Evolutionary conservation across 2,113 vertebrate species (phyloP).

Genomic region (Pterocles burchelli): DNA sequence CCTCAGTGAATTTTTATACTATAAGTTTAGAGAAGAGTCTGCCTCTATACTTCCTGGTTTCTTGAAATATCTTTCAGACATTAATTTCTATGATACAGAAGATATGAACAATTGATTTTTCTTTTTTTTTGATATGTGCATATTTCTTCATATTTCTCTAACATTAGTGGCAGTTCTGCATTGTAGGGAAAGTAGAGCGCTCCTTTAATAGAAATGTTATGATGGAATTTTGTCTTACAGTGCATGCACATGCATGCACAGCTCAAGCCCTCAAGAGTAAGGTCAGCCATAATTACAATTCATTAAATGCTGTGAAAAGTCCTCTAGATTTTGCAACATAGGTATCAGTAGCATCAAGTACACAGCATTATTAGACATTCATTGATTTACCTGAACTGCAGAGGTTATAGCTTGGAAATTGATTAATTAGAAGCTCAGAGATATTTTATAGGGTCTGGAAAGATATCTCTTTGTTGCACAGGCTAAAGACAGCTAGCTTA

Average conservation of each 20-base stretch:
- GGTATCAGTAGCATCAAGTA: neutral
- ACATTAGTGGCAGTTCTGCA: neutral
- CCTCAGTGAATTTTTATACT: neutral
- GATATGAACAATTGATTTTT: neutral
- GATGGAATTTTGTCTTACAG: neutral
- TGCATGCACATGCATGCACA: neutral
- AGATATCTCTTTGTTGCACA: neutral
- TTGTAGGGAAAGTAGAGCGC: neutral
- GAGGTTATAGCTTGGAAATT: neutral
- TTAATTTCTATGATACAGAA: neutral
- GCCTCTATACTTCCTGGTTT: neutral
- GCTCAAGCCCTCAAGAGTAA: neutral
- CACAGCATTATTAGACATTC: neutral
- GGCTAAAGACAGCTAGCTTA: neutral
- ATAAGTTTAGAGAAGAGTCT: neutral
- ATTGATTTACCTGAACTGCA: neutral
- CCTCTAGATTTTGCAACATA: neutral
- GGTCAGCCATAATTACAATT: neutral
- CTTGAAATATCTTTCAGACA: neutral
- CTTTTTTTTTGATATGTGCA: neutral
- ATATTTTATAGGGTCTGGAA: neutral
- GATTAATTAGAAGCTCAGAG: neutral
- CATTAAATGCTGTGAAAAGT: neutral
- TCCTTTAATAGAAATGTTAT: neutral
- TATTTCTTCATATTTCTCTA: neutral